A percentile compares a stretch with the other conserved stretches of the same genome.
Evolutionary conservation across 2,113 vertebrate species (phyloP).

Genomic region (Xiphias gladius): DNA sequence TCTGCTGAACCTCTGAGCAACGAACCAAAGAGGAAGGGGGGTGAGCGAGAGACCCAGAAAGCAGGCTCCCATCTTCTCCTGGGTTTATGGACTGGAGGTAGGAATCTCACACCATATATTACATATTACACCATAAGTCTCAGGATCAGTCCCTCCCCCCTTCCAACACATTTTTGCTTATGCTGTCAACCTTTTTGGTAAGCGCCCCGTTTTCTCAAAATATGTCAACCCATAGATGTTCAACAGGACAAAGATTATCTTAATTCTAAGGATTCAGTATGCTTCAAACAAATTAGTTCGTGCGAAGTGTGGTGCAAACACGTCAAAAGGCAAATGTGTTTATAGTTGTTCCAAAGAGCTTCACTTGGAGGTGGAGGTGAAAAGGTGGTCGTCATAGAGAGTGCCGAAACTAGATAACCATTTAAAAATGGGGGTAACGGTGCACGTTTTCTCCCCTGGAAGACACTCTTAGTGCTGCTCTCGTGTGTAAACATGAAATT

Average conservation of each 20-base stretch:
- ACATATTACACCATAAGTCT: not conserved
- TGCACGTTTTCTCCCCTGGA: not conserved
- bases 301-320: not conserved
- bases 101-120: not conserved
- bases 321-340: not conserved
- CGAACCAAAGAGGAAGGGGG: conserved; percentile 27
- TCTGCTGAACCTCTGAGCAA: conserved; percentile 48
- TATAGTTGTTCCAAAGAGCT: not conserved
- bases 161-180: not conserved
- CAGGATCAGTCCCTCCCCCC: not conserved
- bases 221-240: not conserved
- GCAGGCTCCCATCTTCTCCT: conserved; percentile 63
- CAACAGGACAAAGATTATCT: not conserved
- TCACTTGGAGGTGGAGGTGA: not conserved
- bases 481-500: not conserved
- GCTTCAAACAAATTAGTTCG: not conserved
- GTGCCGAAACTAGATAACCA: not conserved
- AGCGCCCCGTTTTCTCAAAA: not conserved
- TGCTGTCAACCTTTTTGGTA: not conserved
- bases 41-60: conserved; percentile 40
- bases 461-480: not conserved
- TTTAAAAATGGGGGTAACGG: not conserved
- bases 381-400: not conserved
- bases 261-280: not conserved
- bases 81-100: conserved; percentile 86